Evolutionary conservation across 2,888 invertebrate genomes (phyloP).

Genomic region (Choreutis nemorana): DNA sequence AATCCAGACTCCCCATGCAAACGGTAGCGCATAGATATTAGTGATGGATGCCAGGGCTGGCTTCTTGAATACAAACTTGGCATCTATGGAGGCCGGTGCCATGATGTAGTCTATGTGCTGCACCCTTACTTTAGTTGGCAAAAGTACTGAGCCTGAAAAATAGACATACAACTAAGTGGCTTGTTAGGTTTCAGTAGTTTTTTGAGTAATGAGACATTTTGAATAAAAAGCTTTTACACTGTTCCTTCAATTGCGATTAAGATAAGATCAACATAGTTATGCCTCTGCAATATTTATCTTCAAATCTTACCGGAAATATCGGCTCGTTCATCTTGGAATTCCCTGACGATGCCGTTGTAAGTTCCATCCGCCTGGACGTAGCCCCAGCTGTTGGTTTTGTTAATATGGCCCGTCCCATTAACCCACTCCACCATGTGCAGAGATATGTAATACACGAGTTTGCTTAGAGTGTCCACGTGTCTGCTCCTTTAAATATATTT

Average conservation of each 20-base stretch:
- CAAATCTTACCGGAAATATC: slow-evolving; percentile 25
- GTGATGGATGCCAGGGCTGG: slow-evolving; percentile 12
- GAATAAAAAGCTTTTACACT: too few relatives aligned
- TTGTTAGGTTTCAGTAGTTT: too few relatives aligned
- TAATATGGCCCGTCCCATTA: slow-evolving; percentile 27
- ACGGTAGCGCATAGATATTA: slow-evolving; percentile 13
- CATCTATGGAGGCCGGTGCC: slow-evolving; percentile 7
- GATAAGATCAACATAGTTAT: too few relatives aligned
- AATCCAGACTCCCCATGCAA: slow-evolving; percentile 11
- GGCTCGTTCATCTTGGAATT: slow-evolving; percentile 24
- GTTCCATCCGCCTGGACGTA: slow-evolving; percentile 24
- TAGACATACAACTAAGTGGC: background rate
- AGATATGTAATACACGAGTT: slow-evolving; percentile 27
- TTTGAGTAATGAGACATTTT: too few relatives aligned
- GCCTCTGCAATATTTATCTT: too few relatives aligned
- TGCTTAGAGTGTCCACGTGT: slow-evolving; percentile 26
- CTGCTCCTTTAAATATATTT: slow-evolving; percentile 14
- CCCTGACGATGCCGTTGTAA: slow-evolving; percentile 30
- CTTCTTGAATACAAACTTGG: slow-evolving; percentile 11
- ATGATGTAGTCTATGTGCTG: slow-evolving; percentile 7
- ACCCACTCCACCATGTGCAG: slow-evolving; percentile 23
- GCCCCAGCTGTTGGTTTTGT: slow-evolving; percentile 23
- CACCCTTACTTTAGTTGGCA: slow-evolving; percentile 14
- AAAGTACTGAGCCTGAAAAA: slow-evolving; percentile 8
- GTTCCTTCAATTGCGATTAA: too few relatives aligned